These are phyloP conservation scores for Lasioglossum zephyrum DNA, from an alignment of 2,888 invertebrate species.

Conservation along the genomic window DNA sequence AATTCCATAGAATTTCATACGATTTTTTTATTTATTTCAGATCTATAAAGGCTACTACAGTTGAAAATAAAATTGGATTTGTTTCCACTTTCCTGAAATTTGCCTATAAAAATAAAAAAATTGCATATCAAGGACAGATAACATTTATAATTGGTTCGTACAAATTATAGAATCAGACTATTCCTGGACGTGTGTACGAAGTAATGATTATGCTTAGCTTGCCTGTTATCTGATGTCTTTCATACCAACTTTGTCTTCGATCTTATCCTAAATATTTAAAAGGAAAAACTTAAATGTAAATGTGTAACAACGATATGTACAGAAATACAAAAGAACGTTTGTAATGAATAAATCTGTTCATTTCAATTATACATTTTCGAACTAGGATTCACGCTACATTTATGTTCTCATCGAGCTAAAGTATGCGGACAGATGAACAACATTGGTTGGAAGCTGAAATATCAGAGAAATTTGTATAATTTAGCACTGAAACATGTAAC, in stretches of 20 bases:
- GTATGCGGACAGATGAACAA: not conserved
- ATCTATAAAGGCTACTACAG: too few species aligned
- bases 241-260: not conserved
- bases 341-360: constrained; percentile 31
- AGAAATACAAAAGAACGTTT: constrained; percentile 10
- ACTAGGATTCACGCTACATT: constrained; percentile 28
- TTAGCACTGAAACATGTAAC: constrained; percentile 18
- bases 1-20: too few species aligned
- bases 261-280: not conserved
- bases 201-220: not conserved
- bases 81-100: too few species aligned
- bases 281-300: not conserved
- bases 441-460: not conserved
- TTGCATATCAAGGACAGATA: not conserved
- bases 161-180: not conserved
- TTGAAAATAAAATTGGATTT: too few species aligned
- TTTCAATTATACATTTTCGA: constrained; percentile 20
- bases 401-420: constrained; percentile 19
- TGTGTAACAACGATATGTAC: not conserved
- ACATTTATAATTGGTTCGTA: not conserved
- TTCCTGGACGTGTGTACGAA: not conserved
- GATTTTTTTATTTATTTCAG: too few species aligned
- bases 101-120: too few species aligned
- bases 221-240: not conserved
- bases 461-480: constrained; percentile 1